Evolutionary conservation across 2,797 vertebrate species (phyloP).

Genomic region (Alouatta caraya): DNA sequence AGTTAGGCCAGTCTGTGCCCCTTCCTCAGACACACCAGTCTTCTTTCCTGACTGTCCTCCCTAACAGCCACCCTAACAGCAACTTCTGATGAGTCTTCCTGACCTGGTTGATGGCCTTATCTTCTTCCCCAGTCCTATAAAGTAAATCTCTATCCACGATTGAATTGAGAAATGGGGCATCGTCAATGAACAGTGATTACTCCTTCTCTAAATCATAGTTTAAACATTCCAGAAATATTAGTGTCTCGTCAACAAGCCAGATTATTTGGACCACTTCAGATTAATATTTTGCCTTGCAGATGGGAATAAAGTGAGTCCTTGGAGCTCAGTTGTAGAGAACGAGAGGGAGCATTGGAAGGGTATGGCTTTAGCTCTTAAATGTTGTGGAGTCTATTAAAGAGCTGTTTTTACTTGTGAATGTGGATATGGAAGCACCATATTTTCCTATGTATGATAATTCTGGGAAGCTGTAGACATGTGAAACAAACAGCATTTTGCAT

Average conservation of each 20-base stretch:
- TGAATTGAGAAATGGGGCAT: background rate
- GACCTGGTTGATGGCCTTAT: background rate
- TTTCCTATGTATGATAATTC: background rate
- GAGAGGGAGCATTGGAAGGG: background rate
- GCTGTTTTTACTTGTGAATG: background rate
- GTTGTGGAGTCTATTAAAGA: background rate
- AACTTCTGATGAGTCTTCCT: background rate
- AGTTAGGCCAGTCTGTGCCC: background rate
- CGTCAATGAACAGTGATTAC: conserved; percentile 44
- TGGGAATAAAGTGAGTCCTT: conserved; percentile 22
- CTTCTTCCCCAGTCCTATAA: conserved; percentile 38
- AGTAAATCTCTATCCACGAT: background rate
- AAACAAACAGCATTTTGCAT: background rate
- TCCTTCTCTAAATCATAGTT: background rate
- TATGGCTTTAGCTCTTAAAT: conserved; percentile 8
- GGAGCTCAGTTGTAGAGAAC: background rate
- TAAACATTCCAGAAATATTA: conserved; percentile 38
- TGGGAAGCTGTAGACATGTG: background rate
- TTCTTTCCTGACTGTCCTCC: background rate
- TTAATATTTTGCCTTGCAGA: conserved; percentile 1
- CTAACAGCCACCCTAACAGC: background rate
- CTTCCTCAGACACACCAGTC: background rate
- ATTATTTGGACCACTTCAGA: background rate
- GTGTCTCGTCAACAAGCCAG: background rate
- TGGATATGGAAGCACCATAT: background rate